A percentile compares a stretch with the other conserved stretches of the same genome.
Evolutionary conservation across 2,113 vertebrate genomes (phyloP).

Genomic region (Thryonomys swinderianus): DNA sequence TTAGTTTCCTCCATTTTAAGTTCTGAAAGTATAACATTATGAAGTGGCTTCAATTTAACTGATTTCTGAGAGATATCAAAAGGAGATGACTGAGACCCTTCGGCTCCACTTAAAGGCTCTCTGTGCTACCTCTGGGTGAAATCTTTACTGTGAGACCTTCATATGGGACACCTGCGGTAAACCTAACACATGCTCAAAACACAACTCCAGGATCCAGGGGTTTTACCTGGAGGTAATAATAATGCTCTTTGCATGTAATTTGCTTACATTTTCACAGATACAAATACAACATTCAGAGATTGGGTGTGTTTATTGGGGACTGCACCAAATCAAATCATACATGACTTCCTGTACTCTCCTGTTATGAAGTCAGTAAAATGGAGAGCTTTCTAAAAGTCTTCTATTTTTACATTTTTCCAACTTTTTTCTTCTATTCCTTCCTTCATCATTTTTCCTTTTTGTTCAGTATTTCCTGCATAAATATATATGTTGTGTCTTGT

Average conservation of each 20-base stretch:
- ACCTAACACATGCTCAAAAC: conserved; percentile 4
- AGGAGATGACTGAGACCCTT: conserved; percentile 37
- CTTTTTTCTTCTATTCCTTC: background rate
- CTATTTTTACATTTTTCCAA: background rate
- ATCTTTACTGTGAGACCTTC: conserved; percentile 37
- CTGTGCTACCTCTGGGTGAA: background rate
- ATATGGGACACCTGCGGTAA: conserved; percentile 19
- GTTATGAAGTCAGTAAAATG: background rate
- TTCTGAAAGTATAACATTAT: conserved; percentile 50
- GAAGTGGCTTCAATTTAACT: conserved; percentile 60
- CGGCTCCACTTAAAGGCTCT: conserved; percentile 1
- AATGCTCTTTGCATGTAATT: background rate
- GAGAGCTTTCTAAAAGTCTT: conserved; percentile 28
- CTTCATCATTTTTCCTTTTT: background rate
- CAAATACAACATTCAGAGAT: background rate
- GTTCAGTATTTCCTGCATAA: conserved; percentile 16
- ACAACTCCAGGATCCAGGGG: background rate
- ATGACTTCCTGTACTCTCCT: background rate
- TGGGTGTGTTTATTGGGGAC: background rate
- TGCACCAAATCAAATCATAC: conserved; percentile 5
- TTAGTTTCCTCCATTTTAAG: conserved; percentile 59
- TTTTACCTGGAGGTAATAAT: background rate
- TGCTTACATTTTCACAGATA: background rate
- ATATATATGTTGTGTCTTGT: background rate
- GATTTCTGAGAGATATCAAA: conserved; percentile 56